phyloP scores from a whole-genome alignment of 2,113 vertebrate species.

The Antigone vipio region DNA sequence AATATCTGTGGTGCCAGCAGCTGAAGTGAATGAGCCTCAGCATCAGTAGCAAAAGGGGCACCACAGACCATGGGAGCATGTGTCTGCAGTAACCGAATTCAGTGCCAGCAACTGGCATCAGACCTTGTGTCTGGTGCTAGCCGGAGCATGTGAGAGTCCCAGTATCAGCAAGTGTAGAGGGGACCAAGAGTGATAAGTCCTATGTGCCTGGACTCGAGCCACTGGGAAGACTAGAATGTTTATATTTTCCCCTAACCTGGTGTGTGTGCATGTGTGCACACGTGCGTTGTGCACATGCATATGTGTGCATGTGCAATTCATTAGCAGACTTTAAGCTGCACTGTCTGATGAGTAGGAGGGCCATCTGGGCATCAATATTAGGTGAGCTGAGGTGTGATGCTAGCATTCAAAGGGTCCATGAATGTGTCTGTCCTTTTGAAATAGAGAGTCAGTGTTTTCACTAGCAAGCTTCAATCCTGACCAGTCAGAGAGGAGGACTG shows the following conservation, averaged over 20 bases:
- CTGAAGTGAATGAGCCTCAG: background rate
- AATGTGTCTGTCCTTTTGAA: background rate
- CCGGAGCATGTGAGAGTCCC: background rate
- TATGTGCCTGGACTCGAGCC: background rate
- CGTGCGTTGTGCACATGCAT: accelerated
- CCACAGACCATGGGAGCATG: accelerated
- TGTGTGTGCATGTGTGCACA: background rate
- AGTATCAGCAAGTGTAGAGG: background rate
- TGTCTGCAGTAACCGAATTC: background rate
- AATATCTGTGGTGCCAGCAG: background rate
- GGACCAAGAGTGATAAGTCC: background rate
- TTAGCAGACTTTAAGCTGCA: background rate
- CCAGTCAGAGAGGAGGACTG: background rate
- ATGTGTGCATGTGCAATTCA: background rate
- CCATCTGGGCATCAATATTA: background rate
- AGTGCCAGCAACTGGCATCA: background rate
- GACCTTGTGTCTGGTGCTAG: accelerated
- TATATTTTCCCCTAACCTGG: background rate
- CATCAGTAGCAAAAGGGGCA: background rate
- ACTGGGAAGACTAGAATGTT: background rate
- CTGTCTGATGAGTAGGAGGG: accelerated
- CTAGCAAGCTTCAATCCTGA: background rate
- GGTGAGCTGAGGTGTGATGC: background rate
- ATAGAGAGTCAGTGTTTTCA: background rate
- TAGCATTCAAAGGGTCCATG: accelerated